phyloP scores from a whole-genome alignment of 2,797 vertebrate species.

The Girardinus metallicus region DNA sequence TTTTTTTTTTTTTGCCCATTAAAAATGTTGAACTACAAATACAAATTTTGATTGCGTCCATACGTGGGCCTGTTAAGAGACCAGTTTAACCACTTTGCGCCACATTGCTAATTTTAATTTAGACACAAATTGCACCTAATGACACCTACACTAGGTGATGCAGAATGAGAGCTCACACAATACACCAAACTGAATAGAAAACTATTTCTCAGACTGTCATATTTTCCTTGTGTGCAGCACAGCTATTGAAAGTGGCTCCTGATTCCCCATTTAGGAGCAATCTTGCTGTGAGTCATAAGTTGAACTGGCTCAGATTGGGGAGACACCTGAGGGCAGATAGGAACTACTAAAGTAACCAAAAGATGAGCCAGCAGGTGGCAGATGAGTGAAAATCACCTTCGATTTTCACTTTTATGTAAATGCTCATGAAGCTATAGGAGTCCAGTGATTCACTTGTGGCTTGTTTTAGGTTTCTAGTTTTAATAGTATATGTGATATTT shows the following conservation, averaged over 20 bases:
- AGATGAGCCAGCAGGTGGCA: neutral
- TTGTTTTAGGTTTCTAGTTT: neutral
- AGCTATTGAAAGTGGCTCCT: neutral
- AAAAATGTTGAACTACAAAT: neutral
- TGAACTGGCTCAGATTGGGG: neutral
- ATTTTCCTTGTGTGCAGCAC: neutral
- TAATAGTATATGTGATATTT: neutral
- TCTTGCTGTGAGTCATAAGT: neutral
- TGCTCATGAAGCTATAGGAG: neutral
- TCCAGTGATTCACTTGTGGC: neutral
- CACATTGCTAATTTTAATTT: neutral
- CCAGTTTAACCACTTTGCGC: neutral
- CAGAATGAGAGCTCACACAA: neutral
- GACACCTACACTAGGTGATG: neutral
- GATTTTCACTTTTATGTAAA: neutral
- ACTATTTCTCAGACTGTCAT: neutral
- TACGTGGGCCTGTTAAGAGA: neutral
- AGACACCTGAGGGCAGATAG: neutral
- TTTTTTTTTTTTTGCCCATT: neutral
- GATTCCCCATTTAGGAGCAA: neutral
- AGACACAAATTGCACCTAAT: neutral
- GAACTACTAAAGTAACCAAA: neutral
- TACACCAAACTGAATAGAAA: neutral
- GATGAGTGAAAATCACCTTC: slow-evolving; percentile 1
- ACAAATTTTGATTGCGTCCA: neutral